A percentile compares a stretch with the other conserved stretches of the same genome.
phyloP scores from a whole-genome alignment of 2,113 vertebrate genomes.

The Microcebus jonahi region DNA sequence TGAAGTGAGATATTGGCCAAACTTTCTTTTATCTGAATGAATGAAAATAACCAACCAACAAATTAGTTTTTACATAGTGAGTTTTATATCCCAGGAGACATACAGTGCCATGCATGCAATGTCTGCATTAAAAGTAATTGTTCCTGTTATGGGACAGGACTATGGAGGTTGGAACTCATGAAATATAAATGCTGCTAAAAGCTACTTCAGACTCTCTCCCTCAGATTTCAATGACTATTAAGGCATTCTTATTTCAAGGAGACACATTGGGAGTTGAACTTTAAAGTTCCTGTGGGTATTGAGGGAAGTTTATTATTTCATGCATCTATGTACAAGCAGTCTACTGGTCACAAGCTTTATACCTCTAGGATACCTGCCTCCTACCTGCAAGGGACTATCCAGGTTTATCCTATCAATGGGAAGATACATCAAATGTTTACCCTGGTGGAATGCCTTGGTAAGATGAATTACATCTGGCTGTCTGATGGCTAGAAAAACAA shows the following conservation, averaged over 20 bases:
- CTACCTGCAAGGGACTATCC: not conserved
- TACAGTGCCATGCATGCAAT: not conserved
- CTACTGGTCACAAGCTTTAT: too few relatives aligned
- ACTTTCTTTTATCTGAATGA: not conserved
- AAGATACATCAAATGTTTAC: not conserved
- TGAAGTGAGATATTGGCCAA: not conserved
- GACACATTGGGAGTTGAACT: not conserved
- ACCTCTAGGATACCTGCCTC: not conserved
- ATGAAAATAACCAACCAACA: not conserved
- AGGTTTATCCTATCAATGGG: not conserved
- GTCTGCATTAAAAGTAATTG: not conserved
- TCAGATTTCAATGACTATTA: not conserved
- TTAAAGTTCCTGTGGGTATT: fast-evolving
- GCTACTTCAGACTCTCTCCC: fast-evolving
- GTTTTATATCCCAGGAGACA: not conserved
- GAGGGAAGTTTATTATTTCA: not conserved
- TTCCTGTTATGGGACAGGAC: not conserved
- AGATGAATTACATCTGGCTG: not conserved
- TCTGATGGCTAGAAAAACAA: not conserved
- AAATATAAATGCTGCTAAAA: not conserved
- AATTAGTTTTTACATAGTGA: not conserved
- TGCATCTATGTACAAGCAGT: not conserved
- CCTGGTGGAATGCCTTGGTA: not conserved
- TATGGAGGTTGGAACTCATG: not conserved
- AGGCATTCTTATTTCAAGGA: not conserved